Percentiles rank a stretch among this genome's conserved stretches.
Evolutionary conservation across 2,888 invertebrate genomes (phyloP).

Genomic region (Ochropleura leucogaster): DNA sequence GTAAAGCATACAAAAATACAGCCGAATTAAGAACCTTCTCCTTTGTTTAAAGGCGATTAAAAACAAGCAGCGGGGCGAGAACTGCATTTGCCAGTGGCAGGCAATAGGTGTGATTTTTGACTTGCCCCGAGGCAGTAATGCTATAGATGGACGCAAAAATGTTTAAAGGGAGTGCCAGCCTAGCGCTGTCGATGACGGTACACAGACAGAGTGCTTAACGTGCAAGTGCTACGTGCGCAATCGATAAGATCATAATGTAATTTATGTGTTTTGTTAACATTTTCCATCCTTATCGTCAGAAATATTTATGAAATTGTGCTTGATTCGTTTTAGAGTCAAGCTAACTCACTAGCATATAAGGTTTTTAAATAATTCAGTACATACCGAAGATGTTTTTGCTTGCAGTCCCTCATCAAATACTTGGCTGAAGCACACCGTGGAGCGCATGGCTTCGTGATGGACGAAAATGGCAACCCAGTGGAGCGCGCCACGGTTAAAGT

Average conservation of each 20-base stretch:
- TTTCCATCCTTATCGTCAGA: conserved; percentile 5
- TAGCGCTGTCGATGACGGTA: not conserved
- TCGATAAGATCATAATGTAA: conserved; percentile 38
- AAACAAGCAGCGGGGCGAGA: not conserved
- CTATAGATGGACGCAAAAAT: not conserved
- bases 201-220: not conserved
- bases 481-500: conserved; percentile 95
- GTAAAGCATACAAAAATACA: too few relatives aligned
- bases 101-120: not conserved
- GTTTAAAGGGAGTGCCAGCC: not conserved
- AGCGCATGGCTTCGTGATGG: conserved; percentile 96
- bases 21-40: too few relatives aligned
- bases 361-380: conserved; percentile 9
- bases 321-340: not conserved
- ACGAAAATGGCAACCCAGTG: conserved; percentile 94
- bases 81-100: not conserved
- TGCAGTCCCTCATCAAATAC: conserved; percentile 95
- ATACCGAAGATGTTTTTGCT: conserved; percentile 51
- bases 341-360: not conserved
- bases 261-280: conserved; percentile 38
- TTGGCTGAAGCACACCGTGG: conserved; percentile 96
- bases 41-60: too few relatives aligned
- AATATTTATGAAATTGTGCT: not conserved
- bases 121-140: not conserved
- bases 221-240: not conserved